These are phyloP conservation scores for Poeciliopsis prolifica DNA, from an alignment of 2,113 vertebrate species.

Conservation along the genomic window DNA sequence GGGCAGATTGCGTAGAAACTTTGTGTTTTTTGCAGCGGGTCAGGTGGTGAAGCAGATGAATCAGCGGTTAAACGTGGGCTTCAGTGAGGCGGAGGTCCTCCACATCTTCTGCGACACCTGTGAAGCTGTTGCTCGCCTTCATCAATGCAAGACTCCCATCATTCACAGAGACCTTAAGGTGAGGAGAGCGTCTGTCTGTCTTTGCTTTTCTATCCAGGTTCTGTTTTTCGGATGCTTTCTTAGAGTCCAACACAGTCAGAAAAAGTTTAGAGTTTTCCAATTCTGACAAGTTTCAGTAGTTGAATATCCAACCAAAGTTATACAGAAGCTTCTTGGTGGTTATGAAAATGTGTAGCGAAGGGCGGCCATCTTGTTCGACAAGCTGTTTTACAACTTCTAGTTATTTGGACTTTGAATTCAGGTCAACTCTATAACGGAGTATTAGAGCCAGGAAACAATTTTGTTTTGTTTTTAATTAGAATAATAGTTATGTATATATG, in stretches of 20 bases:
- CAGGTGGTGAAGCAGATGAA: conserved; percentile 99
- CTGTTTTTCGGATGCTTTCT: too few species aligned
- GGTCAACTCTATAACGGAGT: too few species aligned
- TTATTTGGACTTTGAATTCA: too few species aligned
- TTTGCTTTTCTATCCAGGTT: not conserved
- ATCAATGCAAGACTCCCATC: conserved; percentile 96
- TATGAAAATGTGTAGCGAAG: too few species aligned
- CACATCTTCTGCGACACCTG: conserved; percentile 94
- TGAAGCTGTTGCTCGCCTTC: conserved; percentile 93
- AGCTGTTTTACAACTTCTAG: too few species aligned
- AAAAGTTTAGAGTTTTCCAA: not conserved
- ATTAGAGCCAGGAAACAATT: too few species aligned
- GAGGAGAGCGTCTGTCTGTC: not conserved
- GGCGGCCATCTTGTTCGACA: too few species aligned
- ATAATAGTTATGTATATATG: too few species aligned
- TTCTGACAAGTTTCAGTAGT: not conserved
- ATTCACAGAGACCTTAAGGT: conserved; percentile 97
- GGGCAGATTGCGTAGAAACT: not conserved
- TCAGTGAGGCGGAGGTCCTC: conserved; percentile 89
- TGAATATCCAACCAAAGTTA: too few species aligned
- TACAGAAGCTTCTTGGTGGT: too few species aligned
- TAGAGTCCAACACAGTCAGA: too few species aligned
- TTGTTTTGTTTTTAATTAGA: too few species aligned
- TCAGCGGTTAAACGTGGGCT: conserved; percentile 90
- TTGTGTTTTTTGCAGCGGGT: conserved; percentile 80